A percentile compares a stretch with the other conserved stretches of the same genome.
phyloP scores from a whole-genome alignment of 2,113 vertebrate genomes.

The Ophiodon elongatus region DNA sequence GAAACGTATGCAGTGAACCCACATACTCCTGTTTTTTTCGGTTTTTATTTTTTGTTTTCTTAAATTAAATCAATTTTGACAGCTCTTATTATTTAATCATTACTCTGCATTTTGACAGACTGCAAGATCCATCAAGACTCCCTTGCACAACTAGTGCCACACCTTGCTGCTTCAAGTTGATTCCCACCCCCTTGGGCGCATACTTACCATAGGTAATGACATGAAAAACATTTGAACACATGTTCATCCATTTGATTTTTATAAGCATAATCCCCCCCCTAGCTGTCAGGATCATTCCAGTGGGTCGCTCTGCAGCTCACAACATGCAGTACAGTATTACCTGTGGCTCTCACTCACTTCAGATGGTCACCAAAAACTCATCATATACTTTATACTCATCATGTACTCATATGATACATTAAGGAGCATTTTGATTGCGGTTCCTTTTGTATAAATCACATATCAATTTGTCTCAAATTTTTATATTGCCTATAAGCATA shows the following conservation, averaged over 20 bases:
- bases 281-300: not conserved
- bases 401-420: not conserved
- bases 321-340: not conserved
- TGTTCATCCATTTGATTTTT: slow-evolving; percentile 5
- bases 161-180: slow-evolving; percentile 58
- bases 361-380: not conserved
- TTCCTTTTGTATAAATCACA: not conserved
- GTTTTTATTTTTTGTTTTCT: not conserved
- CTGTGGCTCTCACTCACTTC: not conserved
- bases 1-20: not conserved
- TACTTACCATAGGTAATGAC: slow-evolving; percentile 18
- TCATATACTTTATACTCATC: not conserved
- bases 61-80: not conserved
- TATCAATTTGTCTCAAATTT: not conserved
- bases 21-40: not conserved
- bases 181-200: slow-evolving; percentile 30
- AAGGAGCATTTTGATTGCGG: not conserved
- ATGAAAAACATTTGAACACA: not conserved
- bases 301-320: not conserved
- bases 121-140: slow-evolving; percentile 33
- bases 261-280: not conserved
- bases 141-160: slow-evolving; percentile 52
- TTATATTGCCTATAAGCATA: not conserved
- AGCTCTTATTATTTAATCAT: slow-evolving; percentile 8
- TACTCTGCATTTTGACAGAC: not conserved